Percentiles rank a stretch among this genome's conserved stretches.
Evolutionary conservation across 2,797 vertebrate species (phyloP).

Genomic region (Alca torda): DNA sequence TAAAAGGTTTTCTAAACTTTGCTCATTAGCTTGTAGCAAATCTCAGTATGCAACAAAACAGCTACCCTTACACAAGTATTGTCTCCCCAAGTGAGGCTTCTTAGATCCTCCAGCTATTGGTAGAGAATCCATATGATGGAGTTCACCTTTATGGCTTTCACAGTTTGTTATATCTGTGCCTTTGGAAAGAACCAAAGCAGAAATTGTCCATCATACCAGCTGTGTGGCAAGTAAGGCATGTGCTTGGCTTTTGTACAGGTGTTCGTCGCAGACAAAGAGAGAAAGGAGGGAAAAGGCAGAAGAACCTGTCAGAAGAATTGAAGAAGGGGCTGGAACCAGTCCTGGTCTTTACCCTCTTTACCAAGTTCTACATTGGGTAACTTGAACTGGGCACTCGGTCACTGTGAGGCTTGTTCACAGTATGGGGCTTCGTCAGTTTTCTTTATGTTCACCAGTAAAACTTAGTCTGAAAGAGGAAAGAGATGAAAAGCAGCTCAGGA

Average conservation of each 20-base stretch:
- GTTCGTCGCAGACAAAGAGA: background rate
- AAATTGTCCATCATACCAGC: background rate
- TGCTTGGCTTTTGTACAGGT: background rate
- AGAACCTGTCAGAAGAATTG: background rate
- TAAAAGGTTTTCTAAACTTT: background rate
- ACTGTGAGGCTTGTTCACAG: background rate
- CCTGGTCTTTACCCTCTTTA: background rate
- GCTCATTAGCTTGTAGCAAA: background rate
- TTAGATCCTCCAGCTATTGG: background rate
- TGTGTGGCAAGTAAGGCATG: background rate
- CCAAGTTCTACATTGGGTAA: background rate
- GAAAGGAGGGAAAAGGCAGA: background rate
- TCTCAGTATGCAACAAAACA: background rate
- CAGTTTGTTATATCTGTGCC: background rate
- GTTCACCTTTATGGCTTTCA: background rate
- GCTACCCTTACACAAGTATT: background rate
- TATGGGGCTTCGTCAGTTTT: background rate
- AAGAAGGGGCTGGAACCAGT: background rate
- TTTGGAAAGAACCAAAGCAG: background rate
- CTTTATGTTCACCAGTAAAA: background rate
- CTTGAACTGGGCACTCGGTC: background rate
- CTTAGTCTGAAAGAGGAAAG: background rate
- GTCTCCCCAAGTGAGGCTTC: background rate
- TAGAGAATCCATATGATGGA: background rate
- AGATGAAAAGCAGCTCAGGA: background rate